These are phyloP conservation scores for Petrocephalus zakoni DNA, from an alignment of 2,113 vertebrate species.

Conservation along the genomic window DNA sequence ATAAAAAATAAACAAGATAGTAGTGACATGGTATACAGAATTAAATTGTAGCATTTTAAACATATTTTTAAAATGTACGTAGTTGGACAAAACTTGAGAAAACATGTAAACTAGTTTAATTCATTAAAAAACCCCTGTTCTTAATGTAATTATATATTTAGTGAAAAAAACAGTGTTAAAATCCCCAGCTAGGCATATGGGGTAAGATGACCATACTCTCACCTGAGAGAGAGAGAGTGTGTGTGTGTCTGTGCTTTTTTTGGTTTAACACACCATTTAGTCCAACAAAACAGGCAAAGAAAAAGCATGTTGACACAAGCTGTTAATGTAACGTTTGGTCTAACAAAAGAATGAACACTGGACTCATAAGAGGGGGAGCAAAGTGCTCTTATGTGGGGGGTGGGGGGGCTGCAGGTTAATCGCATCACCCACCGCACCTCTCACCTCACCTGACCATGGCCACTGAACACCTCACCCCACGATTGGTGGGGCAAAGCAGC, in stretches of 20 bases:
- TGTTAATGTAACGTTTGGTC: slow-evolving; percentile 49
- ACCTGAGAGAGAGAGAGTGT: background rate
- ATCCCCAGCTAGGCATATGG: background rate
- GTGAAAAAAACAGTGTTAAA: slow-evolving; percentile 5
- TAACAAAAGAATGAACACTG: slow-evolving; percentile 43
- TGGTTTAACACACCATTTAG: slow-evolving; percentile 49
- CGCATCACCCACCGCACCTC: background rate
- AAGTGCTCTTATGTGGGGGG: slow-evolving; percentile 28
- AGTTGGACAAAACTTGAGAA: slow-evolving; percentile 22
- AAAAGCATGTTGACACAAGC: slow-evolving; percentile 56
- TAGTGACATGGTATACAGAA: slow-evolving; percentile 33
- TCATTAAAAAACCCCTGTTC: background rate
- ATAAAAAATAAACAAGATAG: slow-evolving; percentile 44
- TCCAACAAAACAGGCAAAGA: slow-evolving; percentile 32
- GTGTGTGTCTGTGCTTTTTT: slow-evolving; percentile 31
- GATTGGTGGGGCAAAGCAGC: slow-evolving; percentile 25
- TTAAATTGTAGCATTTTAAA: slow-evolving; percentile 21
- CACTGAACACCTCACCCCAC: slow-evolving; percentile 19
- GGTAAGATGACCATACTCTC: background rate
- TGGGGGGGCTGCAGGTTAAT: background rate
- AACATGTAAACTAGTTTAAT: slow-evolving; percentile 21
- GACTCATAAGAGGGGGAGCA: slow-evolving; percentile 31
- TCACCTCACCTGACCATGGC: background rate
- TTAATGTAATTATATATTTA: slow-evolving; percentile 6
- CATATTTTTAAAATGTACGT: slow-evolving; percentile 5